phyloP scores from a whole-genome alignment of 2,888 invertebrate genomes.

The Isoperla grammatica region DNA sequence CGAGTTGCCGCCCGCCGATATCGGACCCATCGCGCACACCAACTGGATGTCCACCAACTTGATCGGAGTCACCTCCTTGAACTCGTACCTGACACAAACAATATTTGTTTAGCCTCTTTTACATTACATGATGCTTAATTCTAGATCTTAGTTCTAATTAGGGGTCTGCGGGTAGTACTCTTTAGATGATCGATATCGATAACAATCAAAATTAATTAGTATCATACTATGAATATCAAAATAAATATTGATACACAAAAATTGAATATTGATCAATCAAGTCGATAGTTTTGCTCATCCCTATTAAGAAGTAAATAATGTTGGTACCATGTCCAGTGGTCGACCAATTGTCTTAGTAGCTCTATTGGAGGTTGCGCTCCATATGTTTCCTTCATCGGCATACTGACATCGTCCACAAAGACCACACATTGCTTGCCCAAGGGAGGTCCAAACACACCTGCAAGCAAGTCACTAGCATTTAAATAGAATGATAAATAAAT shows the following conservation, averaged over 20 bases:
- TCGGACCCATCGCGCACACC: conserved; percentile 79
- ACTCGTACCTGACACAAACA: conserved; percentile 47
- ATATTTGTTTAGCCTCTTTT: no score
- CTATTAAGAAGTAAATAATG: no score
- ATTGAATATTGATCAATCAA: no score
- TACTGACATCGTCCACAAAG: conserved; percentile 94
- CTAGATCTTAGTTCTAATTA: no score
- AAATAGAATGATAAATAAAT: conserved; percentile 11
- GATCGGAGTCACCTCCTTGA: conserved; percentile 70
- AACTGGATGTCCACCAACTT: conserved; percentile 81
- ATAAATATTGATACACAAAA: no score
- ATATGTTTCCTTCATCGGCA: conserved; percentile 84
- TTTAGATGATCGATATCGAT: no score
- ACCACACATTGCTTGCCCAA: conserved; percentile 83
- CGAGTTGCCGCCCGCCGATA: conserved; percentile 74
- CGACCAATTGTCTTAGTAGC: conserved; percentile 81
- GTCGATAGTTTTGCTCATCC: no score
- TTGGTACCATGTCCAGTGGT: conserved; percentile 85
- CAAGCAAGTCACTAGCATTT: conserved; percentile 30
- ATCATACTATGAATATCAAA: no score
- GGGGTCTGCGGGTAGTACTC: no score
- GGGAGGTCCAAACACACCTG: conserved; percentile 86
- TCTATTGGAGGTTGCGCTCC: conserved; percentile 96
- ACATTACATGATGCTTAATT: no score
- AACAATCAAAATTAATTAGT: no score